Percentiles rank a stretch among this genome's conserved stretches.
phyloP scores from a whole-genome alignment of 2,113 vertebrate species.

The Pangasianodon hypophthalmus region DNA sequence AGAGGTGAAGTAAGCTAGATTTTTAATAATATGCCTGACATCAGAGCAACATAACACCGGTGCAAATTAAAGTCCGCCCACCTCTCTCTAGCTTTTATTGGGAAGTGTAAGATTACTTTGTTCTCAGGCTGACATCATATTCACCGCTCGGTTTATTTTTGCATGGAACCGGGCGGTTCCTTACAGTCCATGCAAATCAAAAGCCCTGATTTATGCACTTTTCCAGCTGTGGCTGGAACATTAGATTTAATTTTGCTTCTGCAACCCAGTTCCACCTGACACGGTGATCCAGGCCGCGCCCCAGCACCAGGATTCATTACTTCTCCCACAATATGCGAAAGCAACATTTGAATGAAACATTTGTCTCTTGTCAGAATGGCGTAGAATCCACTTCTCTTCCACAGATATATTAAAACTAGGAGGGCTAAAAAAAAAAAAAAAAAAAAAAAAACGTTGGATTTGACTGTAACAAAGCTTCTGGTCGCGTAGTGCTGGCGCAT shows the following conservation, averaged over 20 bases:
- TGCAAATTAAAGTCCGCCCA: conserved; percentile 80
- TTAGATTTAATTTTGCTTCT: conserved; percentile 97
- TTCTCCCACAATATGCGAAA: conserved; percentile 93
- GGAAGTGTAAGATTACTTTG: conserved; percentile 87
- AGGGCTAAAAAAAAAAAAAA: conserved; percentile 24
- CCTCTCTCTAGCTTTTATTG: conserved; percentile 80
- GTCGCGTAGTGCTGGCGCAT: conserved; percentile 65
- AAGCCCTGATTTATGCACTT: conserved; percentile 95
- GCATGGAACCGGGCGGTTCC: conserved; percentile 78
- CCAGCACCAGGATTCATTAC: conserved; percentile 91
- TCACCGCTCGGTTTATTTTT: conserved; percentile 85
- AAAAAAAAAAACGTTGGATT: conserved; percentile 43
- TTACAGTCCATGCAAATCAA: conserved; percentile 95
- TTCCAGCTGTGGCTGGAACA: conserved; percentile 85
- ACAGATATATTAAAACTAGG: conserved; percentile 62
- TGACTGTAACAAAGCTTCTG: conserved; percentile 71
- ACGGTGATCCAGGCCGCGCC: conserved; percentile 84
- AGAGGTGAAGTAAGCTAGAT: conserved; percentile 75
- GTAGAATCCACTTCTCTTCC: conserved; percentile 77
- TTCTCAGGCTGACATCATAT: conserved; percentile 89
- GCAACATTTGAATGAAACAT: conserved; percentile 99
- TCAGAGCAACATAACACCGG: conserved; percentile 79
- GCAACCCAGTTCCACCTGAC: conserved; percentile 83
- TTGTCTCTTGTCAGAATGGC: conserved; percentile 94
- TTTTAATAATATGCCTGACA: conserved; percentile 93